phyloP scores from a whole-genome alignment of 2,888 invertebrate species.

The Caenorhabditis zanzibari region DNA sequence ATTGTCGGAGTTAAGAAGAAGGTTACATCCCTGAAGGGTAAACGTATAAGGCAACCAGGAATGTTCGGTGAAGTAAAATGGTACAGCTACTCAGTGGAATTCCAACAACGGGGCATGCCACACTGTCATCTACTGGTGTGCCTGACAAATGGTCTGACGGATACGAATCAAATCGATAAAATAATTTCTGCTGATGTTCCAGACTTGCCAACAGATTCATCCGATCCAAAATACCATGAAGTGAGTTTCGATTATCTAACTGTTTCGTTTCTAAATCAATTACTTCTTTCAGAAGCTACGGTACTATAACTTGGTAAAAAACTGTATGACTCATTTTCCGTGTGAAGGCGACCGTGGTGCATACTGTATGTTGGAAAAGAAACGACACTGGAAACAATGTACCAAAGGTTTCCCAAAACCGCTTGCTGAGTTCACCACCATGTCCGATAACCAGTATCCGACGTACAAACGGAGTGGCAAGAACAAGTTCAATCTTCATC shows the following conservation, averaged over 20 bases:
- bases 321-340: neutral
- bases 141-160: neutral
- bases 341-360: neutral
- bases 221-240: too few species aligned
- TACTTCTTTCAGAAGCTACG: conserved; percentile 12
- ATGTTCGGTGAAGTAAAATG: too few species aligned
- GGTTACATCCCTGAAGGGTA: too few species aligned
- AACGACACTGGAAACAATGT: neutral
- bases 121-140: neutral
- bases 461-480: neutral
- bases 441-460: conserved; percentile 14
- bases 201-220: neutral
- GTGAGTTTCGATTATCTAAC: too few species aligned
- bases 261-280: neutral
- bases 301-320: neutral
- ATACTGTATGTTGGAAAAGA: neutral
- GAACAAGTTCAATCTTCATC: neutral
- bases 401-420: conserved; percentile 23
- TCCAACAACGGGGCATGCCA: conserved; percentile 4
- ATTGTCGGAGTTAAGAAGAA: too few species aligned
- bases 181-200: neutral
- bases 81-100: neutral
- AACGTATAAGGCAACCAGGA: too few species aligned
- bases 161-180: neutral
- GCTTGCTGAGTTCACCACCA: neutral